Evolutionary conservation across 2,113 vertebrate species (phyloP).

Genomic region (Rhombomys opimus): DNA sequence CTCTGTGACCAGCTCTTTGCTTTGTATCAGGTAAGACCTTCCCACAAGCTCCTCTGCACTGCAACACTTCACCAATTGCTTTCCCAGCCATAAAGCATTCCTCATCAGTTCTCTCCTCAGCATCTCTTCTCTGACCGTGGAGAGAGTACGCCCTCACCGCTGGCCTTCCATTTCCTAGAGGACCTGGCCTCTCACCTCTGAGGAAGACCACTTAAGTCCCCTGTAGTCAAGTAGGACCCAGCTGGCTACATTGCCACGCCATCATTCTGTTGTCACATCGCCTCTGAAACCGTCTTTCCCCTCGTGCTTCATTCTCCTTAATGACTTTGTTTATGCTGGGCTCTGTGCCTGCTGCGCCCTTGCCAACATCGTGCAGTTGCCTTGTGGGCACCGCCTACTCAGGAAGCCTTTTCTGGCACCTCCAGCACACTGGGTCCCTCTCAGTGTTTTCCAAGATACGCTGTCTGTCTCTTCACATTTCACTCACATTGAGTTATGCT

Average conservation of each 20-base stretch:
- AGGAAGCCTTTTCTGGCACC: slow-evolving; percentile 6
- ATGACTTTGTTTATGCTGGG: neutral
- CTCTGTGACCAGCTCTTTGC: neutral
- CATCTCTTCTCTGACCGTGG: neutral
- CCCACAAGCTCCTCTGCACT: neutral
- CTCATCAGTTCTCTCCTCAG: neutral
- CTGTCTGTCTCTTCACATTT: neutral
- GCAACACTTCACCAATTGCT: neutral
- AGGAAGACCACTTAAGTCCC: too few relatives aligned
- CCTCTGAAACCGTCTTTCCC: neutral
- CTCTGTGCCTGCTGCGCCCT: neutral
- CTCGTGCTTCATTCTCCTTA: neutral
- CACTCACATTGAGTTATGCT: neutral
- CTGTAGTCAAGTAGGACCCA: neutral
- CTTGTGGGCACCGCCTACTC: neutral
- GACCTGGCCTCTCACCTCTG: neutral
- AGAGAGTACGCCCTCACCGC: neutral
- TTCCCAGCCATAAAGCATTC: neutral
- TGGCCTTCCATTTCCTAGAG: neutral
- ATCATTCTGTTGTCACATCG: neutral
- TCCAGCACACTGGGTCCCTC: neutral
- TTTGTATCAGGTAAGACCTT: neutral
- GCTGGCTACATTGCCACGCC: neutral
- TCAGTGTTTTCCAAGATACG: neutral
- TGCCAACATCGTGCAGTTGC: neutral